A percentile compares a stretch with the other conserved stretches of the same genome.
Evolutionary conservation across 1,140 invertebrate species (phyloP).

Genomic region (Drosophila subpulchrella): DNA sequence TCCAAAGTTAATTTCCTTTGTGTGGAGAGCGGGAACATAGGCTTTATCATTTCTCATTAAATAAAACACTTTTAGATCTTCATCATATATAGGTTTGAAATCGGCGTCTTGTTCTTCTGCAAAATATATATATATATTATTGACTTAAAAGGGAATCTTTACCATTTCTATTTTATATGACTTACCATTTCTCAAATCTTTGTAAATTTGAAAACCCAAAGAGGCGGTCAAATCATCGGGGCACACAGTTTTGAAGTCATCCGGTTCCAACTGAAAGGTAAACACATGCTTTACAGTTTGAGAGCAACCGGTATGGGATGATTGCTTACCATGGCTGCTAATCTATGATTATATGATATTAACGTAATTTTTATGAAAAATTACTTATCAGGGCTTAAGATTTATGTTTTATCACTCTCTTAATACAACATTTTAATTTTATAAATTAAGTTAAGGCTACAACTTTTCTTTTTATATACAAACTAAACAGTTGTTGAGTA

Average conservation of each 20-base stretch:
- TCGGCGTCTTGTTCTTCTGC: conserved; percentile 24
- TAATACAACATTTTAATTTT: background rate
- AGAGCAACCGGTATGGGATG: background rate
- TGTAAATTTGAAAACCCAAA: conserved; percentile 51
- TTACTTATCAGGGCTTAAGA: too few species aligned
- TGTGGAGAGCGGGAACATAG: conserved; percentile 50
- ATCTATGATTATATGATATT: background rate
- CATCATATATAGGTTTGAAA: conserved; percentile 43
- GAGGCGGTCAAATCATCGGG: conserved; percentile 32
- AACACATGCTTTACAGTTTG: background rate
- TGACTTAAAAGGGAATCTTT: background rate
- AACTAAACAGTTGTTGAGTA: conserved; percentile 4
- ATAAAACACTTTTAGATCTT: conserved; percentile 45
- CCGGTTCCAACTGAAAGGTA: conserved; percentile 26
- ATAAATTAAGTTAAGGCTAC: too few species aligned
- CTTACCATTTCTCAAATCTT: conserved; percentile 58
- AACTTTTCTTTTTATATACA: background rate
- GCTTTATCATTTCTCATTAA: conserved; percentile 14
- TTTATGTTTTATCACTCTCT: background rate
- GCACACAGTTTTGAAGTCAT: conserved; percentile 25
- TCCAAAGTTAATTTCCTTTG: conserved; percentile 49
- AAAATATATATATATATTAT: background rate
- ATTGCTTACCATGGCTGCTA: conserved; percentile 41
- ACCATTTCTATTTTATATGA: background rate
- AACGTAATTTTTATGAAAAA: too few species aligned